These are phyloP conservation scores for Bubalus kerabau DNA, from an alignment of 2,113 vertebrate genomes.

Conservation along the genomic window DNA sequence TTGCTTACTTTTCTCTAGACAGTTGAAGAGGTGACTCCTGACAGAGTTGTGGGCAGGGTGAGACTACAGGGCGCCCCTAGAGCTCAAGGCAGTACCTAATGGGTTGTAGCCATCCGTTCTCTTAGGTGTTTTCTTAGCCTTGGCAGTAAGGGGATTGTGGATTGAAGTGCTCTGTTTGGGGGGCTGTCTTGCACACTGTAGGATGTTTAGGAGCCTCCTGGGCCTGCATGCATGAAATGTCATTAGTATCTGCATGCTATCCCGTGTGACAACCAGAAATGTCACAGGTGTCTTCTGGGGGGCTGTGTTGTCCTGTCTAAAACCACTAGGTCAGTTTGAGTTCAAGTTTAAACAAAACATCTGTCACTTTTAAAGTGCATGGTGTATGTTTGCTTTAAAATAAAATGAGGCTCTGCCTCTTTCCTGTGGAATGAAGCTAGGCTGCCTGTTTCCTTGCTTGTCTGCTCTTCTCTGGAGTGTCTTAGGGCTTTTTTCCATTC, in stretches of 20 bases:
- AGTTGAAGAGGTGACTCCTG: neutral
- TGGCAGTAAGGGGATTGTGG: neutral
- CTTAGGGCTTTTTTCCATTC: neutral
- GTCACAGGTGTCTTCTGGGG: neutral
- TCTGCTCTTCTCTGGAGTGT: neutral
- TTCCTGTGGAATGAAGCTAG: neutral
- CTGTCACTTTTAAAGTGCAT: neutral
- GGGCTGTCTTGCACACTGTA: neutral
- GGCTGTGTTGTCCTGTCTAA: neutral
- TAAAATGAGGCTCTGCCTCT: neutral
- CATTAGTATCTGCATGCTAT: too few relatives aligned
- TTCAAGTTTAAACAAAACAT: neutral
- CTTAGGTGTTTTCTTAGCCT: neutral
- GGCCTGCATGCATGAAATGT: neutral
- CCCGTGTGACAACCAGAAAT: neutral
- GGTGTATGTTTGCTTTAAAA: neutral
- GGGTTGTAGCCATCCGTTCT: neutral
- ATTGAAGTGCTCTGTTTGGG: neutral
- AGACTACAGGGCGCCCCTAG: accelerated
- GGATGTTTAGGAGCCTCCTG: neutral
- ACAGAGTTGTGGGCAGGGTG: neutral
- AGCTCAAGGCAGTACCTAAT: accelerated
- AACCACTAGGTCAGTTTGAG: neutral
- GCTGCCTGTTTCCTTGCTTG: neutral
- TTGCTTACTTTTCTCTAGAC: neutral